Evolutionary conservation across 2,888 invertebrate genomes (phyloP).

Genomic region (Acanthosoma haemorrhoidale): DNA sequence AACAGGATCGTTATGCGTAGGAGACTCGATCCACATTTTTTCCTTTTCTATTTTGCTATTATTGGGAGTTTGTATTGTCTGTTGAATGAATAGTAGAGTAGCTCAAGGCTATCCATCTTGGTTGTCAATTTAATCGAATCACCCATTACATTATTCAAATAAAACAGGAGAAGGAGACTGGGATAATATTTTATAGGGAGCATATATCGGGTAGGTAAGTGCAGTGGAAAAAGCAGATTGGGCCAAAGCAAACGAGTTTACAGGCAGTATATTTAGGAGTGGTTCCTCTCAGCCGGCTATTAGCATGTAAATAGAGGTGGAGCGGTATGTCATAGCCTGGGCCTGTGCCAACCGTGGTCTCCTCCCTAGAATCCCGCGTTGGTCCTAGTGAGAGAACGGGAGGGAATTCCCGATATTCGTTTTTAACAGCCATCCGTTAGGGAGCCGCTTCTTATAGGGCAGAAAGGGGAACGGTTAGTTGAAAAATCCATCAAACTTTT

Average conservation of each 20-base stretch:
- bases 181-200: no score
- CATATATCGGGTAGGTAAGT: no score
- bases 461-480: conserved; percentile 1
- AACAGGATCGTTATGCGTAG: no score
- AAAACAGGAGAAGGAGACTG: no score
- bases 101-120: no score
- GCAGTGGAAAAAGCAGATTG: conserved; percentile 9
- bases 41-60: no score
- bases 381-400: neutral
- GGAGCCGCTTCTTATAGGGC: neutral
- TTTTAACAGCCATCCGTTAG: neutral
- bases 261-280: neutral
- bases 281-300: neutral
- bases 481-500: conserved; percentile 12
- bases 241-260: neutral
- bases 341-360: neutral
- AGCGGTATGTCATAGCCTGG: neutral
- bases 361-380: no score
- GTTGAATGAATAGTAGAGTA: no score
- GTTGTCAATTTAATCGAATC: no score
- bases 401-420: neutral
- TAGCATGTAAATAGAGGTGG: conserved; percentile 5
- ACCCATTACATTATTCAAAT: no score
- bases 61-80: no score
- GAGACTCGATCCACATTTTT: no score